Conservation (phyloP, 1,140 invertebrate species). For the Idris sp. region DNA sequence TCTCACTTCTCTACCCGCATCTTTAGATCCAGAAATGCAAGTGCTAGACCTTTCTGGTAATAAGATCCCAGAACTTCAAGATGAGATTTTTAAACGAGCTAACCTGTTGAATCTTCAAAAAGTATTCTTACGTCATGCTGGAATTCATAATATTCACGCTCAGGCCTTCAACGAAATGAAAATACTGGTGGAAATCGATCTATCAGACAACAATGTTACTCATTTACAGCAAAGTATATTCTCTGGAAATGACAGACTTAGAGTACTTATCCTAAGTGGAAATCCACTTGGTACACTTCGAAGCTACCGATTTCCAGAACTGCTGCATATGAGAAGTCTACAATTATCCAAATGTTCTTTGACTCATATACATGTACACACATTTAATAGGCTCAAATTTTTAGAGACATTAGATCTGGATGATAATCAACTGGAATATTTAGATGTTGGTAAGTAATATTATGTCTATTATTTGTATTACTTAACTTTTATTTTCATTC, state of each 20-base stretch:
- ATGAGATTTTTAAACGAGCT: slow-evolving; percentile 87
- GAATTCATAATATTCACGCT: slow-evolving; percentile 85
- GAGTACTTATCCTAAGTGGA: slow-evolving; percentile 83
- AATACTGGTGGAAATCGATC: slow-evolving; percentile 91
- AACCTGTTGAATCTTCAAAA: slow-evolving; percentile 90
- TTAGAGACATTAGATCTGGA: slow-evolving; percentile 85
- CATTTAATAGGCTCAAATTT: slow-evolving; percentile 83
- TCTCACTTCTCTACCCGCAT: slow-evolving; percentile 85
- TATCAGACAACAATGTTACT: slow-evolving; percentile 86
- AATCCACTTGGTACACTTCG: slow-evolving; percentile 84
- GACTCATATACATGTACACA: slow-evolving; percentile 83
- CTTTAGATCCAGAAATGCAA: slow-evolving; percentile 89
- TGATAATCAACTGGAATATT: slow-evolving; percentile 82
- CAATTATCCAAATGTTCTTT: slow-evolving; percentile 88
- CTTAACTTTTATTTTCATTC: too few species aligned
- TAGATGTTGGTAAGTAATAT: slow-evolving; percentile 83
- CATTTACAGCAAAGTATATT: slow-evolving; percentile 85
- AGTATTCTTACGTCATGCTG: slow-evolving; percentile 86
- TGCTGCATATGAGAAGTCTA: slow-evolving; percentile 84
- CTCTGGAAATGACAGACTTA: slow-evolving; percentile 84
- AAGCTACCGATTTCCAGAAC: slow-evolving; percentile 83
- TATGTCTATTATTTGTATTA: too few species aligned
- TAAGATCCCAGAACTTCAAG: slow-evolving; percentile 85
- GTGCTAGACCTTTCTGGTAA: slow-evolving; percentile 91
- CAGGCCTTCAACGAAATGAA: slow-evolving; percentile 91